Conservation (phyloP, 2,888 invertebrate genomes). For the Muschampia plurimacula region DNA sequence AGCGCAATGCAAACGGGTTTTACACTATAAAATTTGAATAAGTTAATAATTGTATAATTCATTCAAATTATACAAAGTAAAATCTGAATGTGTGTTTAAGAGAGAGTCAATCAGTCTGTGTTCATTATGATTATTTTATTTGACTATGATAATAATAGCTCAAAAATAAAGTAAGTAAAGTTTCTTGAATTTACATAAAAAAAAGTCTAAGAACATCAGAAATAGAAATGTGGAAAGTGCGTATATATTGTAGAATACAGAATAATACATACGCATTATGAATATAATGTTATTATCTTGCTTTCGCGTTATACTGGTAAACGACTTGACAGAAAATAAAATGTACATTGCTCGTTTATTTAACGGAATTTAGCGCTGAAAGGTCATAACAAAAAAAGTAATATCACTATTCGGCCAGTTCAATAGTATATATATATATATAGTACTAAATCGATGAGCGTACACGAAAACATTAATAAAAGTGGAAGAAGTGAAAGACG, state of each 20-base stretch:
- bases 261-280: not conserved
- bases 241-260: not conserved
- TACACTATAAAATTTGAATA: conserved; percentile 25
- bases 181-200: conserved; percentile 7
- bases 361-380: too few relatives aligned
- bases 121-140: conserved; percentile 17
- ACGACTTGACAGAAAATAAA: not conserved
- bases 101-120: conserved; percentile 21
- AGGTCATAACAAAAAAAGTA: too few relatives aligned
- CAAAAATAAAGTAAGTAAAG: not conserved
- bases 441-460: too few relatives aligned
- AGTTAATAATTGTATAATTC: conserved; percentile 9
- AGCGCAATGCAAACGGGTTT: conserved; percentile 16
- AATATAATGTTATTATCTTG: not conserved
- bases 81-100: conserved; percentile 4
- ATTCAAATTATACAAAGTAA: not conserved
- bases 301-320: not conserved
- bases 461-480: too few relatives aligned
- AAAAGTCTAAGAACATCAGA: not conserved
- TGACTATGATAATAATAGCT: conserved; percentile 5
- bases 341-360: not conserved
- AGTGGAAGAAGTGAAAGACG: too few relatives aligned
- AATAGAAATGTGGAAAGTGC: conserved; percentile 4
- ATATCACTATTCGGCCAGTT: too few relatives aligned
- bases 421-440: too few relatives aligned